Base-by-base conservation (phyloP, 2,113 vertebrate species). In the Toxostoma redivivum region DNA sequence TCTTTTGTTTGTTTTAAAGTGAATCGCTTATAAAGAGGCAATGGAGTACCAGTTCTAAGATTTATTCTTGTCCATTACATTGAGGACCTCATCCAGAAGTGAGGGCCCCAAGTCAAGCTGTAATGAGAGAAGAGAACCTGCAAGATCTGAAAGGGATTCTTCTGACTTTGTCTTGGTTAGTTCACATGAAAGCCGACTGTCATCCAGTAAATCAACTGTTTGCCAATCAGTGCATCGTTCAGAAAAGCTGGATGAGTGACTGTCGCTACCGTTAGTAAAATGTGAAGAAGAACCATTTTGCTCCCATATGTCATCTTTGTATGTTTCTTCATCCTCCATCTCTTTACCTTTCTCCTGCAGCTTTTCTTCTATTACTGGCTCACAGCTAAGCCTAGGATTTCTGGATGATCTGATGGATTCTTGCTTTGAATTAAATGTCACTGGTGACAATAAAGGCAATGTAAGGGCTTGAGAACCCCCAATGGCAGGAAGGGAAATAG, bases 61-160 rank as follows among this genome's bases (percentile, higher is more conserved):
- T 95, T 98, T 98, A 90, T 98, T 98, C 97, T 98, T 99, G 97
- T 99, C 99, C 99, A 99, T 99, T 94, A 99, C 99, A 94, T 99
- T 99, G 81, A 99, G 98, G 74, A 99, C 99, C 61, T 99, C 99
- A 92, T 99, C 99, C 97, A 99, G 95, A 97, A 99, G 99, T 65
- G 99, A 99, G 88, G 99, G 99, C 64, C 99, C 99, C 72, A 99
- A 98, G 94, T 99, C 99, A 12, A 99, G 98, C 74, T 99, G 98
- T 35, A 99, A 98, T 12, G 99, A 99, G 62, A 99, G 98, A 57
- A 99, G 97, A 33, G 99, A 99, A 53, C 98, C 99, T 1, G 98
- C 98, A 86, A 99, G 98, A 89, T 99, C 98, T 54, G 98, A 96
- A 71, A 99, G 98, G 58, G 99, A 99, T 64, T 99, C 98, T 94